Percentiles rank a stretch among this genome's conserved stretches.
Conservation (phyloP, 2,113 vertebrate genomes). For the Pimephales promelas region DNA sequence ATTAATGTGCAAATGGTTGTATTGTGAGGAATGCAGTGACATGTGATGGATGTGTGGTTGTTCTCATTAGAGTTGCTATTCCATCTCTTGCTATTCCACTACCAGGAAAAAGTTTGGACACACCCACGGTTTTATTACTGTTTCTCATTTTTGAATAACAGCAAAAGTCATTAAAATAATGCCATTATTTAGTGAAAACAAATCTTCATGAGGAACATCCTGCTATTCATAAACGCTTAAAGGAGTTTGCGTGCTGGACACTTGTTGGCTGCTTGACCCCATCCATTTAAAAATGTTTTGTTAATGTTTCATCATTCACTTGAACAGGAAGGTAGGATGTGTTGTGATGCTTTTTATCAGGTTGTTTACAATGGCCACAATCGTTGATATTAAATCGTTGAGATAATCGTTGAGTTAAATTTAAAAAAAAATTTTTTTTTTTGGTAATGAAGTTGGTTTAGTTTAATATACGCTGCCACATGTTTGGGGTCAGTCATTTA, state of each 20-base stretch:
- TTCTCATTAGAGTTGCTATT: slow-evolving; percentile 41
- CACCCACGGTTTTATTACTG: background rate
- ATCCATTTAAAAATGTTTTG: no score
- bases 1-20: background rate
- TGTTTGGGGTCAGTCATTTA: background rate
- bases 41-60: slow-evolving; percentile 43
- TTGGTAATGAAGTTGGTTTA: background rate
- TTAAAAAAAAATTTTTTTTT: no score
- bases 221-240: background rate
- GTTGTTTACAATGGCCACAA: background rate
- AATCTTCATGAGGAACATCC: background rate
- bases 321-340: background rate
- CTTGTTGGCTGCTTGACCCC: no score
- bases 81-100: background rate
- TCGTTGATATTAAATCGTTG: no score
- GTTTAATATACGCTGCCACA: background rate
- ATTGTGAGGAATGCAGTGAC: background rate
- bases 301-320: no score
- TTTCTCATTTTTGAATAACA: background rate
- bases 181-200: background rate
- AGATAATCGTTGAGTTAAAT: no score
- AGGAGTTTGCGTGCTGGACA: background rate
- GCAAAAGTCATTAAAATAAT: background rate
- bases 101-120: background rate
- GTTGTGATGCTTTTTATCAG: background rate